Evolutionary conservation across 2,888 invertebrate species (phyloP).

Genomic region (Unio pictorum): DNA sequence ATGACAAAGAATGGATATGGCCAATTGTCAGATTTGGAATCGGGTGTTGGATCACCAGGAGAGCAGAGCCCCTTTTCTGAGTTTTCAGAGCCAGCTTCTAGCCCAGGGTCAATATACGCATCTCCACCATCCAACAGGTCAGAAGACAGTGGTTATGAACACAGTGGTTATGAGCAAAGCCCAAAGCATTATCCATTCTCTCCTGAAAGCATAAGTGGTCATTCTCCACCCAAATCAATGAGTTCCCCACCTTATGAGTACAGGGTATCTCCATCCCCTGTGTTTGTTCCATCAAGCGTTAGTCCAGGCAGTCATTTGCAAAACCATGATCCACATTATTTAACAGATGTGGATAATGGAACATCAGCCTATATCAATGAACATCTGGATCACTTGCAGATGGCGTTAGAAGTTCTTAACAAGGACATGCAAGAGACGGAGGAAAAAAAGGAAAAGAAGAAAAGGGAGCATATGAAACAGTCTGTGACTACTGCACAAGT

Average conservation of each 20-base stretch:
- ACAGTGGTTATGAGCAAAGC: constrained; percentile 16
- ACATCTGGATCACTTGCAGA: no score
- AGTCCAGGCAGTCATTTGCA: no score
- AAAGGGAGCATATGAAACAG: background rate
- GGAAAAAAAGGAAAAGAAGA: background rate
- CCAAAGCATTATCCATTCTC: constrained; percentile 24
- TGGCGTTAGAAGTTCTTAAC: constrained; percentile 1
- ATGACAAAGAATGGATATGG: no score
- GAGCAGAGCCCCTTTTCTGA: constrained; percentile 15
- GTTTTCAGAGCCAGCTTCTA: constrained; percentile 27
- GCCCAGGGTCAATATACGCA: constrained; percentile 34
- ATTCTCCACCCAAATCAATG: no score
- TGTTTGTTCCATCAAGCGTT: no score
- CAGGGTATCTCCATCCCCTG: no score
- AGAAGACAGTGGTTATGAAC: constrained; percentile 21
- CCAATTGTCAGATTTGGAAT: background rate
- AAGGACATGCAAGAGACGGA: constrained; percentile 3
- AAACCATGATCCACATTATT: no score
- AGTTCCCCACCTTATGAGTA: no score
- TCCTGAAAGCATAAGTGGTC: background rate
- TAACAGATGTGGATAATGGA: no score
- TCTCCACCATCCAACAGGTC: constrained; percentile 43
- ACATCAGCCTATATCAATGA: no score
- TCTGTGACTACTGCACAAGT: background rate
- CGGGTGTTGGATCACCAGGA: constrained; percentile 11